Conservation (phyloP, 2,113 vertebrate genomes). For the Turnix velox region DNA sequence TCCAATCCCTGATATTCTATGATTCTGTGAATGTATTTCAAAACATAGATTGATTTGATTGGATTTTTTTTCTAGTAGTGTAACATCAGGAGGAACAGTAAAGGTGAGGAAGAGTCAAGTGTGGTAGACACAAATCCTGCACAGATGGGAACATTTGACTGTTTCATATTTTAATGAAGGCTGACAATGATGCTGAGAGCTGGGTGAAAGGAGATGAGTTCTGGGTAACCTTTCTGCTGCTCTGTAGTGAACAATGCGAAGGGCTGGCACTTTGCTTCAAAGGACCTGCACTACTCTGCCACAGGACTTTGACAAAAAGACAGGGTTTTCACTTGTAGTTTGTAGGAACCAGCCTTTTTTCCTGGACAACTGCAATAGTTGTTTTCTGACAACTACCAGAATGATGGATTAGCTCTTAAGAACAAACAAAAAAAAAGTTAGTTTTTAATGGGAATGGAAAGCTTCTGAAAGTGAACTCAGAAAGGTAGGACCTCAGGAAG, state of each 20-base stretch:
- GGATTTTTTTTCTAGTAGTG: background rate
- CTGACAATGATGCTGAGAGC: background rate
- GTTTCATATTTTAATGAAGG: background rate
- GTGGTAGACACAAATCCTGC: background rate
- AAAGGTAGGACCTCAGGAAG: constrained; percentile 24
- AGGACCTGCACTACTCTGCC: background rate
- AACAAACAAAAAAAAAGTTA: too few relatives aligned
- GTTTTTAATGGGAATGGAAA: constrained; percentile 34
- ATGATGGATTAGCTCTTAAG: background rate
- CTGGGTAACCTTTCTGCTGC: background rate
- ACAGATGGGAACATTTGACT: background rate
- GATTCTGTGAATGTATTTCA: background rate
- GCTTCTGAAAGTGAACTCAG: constrained; percentile 14
- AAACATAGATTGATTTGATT: too few relatives aligned
- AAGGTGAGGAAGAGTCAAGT: background rate
- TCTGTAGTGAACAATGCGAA: background rate
- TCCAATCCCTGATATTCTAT: too few relatives aligned
- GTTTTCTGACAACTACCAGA: background rate
- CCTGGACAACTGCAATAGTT: background rate
- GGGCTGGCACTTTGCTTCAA: background rate
- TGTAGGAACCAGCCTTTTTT: background rate
- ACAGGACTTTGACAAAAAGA: background rate
- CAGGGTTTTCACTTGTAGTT: background rate
- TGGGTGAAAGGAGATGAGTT: background rate
- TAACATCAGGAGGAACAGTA: background rate